Percentiles rank a stretch among this genome's conserved stretches.
Evolutionary conservation across 2,888 invertebrate species (phyloP).

Genomic region (Hirtodrosophila histrioides): DNA sequence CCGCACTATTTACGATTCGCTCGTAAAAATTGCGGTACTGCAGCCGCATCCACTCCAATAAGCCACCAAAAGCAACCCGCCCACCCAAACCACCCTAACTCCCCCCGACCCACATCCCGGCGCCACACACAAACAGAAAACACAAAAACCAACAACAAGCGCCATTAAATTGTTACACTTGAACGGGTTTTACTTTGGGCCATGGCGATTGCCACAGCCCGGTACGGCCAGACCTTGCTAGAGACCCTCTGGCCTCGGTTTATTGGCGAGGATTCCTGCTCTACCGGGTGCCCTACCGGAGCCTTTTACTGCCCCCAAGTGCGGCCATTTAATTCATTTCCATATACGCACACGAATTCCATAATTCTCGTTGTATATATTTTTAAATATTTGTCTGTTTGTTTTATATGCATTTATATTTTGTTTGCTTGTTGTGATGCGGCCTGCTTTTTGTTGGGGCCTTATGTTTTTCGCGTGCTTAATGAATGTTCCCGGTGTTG

Average conservation of each 20-base stretch:
- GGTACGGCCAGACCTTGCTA: constrained; percentile 25
- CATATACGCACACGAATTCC: constrained; percentile 69
- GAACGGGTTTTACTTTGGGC: constrained; percentile 78
- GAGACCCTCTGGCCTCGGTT: constrained; percentile 16
- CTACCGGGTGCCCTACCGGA: constrained; percentile 8
- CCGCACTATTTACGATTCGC: constrained; percentile 62
- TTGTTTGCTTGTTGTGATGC: not conserved
- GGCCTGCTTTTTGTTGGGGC: not conserved
- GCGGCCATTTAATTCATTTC: constrained; percentile 68
- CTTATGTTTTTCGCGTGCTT: constrained; percentile 6
- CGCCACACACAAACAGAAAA: constrained; percentile 10
- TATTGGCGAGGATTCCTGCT: constrained; percentile 22
- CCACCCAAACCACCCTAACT: constrained; percentile 2
- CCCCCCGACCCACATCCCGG: not conserved
- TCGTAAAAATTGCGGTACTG: constrained; percentile 65
- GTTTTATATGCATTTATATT: constrained; percentile 16
- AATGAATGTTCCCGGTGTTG: constrained; percentile 8
- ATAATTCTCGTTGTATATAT: constrained; percentile 52
- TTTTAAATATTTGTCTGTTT: constrained; percentile 61
- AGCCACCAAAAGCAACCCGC: constrained; percentile 26
- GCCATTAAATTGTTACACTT: constrained; percentile 82
- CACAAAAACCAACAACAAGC: constrained; percentile 59
- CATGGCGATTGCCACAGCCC: constrained; percentile 60
- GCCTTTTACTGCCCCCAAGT: constrained; percentile 13
- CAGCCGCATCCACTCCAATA: constrained; percentile 52